Percentiles rank a stretch among this genome's conserved stretches.
These are phyloP conservation scores for Oncorhynchus kisutch DNA, from an alignment of 2,113 vertebrate genomes.

Conservation along the genomic window DNA sequence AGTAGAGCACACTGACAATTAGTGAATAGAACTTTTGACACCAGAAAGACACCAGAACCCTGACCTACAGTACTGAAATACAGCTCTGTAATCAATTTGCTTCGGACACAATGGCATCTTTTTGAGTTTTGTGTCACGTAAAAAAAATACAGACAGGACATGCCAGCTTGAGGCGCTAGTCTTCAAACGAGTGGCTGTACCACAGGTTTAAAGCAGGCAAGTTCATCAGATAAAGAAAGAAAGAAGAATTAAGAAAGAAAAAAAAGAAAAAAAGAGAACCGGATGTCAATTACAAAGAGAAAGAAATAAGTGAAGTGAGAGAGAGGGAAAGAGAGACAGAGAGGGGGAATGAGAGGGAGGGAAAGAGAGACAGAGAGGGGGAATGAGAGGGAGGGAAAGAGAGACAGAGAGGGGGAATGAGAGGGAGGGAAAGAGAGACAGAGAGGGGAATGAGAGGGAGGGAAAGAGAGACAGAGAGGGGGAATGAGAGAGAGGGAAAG, in stretches of 20 bases:
- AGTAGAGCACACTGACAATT: slow-evolving; percentile 77
- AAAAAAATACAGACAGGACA: slow-evolving; percentile 72
- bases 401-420: too few relatives aligned
- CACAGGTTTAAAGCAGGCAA: slow-evolving; percentile 68
- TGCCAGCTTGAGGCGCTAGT: slow-evolving; percentile 51
- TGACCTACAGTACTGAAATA: slow-evolving; percentile 81
- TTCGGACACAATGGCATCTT: slow-evolving; percentile 76
- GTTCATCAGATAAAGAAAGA: slow-evolving; percentile 64
- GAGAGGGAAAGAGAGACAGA: not conserved
- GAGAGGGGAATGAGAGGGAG: slow-evolving; percentile 1
- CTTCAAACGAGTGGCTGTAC: slow-evolving; percentile 59
- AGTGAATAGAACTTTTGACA: slow-evolving; percentile 79
- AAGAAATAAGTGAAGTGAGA: slow-evolving; percentile 54
- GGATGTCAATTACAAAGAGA: slow-evolving; percentile 73
- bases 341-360: not conserved
- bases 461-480: not conserved
- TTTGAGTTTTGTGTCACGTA: slow-evolving; percentile 76
- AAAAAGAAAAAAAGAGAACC: slow-evolving; percentile 53
- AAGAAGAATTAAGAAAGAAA: slow-evolving; percentile 49
- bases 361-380: not conserved
- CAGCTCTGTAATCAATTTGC: slow-evolving; percentile 74
- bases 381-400: slow-evolving; percentile 12
- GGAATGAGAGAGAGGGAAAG: not conserved
- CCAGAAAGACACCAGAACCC: slow-evolving; percentile 74
- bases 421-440: too few relatives aligned